phyloP scores from a whole-genome alignment of 2,888 invertebrate genomes.

The Harmothoe impar region DNA sequence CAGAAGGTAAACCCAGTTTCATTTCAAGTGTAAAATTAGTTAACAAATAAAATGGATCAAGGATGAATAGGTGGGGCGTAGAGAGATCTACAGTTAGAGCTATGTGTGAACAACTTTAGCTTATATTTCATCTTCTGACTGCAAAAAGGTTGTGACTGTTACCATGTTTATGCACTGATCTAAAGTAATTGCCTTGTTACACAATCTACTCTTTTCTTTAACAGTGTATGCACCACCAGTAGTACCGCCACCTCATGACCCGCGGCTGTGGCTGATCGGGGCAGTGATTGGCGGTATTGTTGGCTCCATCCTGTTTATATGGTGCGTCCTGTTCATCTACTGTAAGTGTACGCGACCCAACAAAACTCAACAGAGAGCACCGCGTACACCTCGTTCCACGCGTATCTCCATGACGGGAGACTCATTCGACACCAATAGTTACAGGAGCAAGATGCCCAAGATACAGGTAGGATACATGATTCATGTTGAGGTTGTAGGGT shows the following conservation, averaged over 20 bases:
- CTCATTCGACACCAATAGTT: constrained; percentile 46
- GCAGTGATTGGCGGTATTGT: constrained; percentile 76
- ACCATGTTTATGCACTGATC: too few species aligned
- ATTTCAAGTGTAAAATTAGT: too few species aligned
- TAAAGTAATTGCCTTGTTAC: too few species aligned
- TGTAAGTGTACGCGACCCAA: constrained; percentile 72
- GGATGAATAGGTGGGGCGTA: too few species aligned
- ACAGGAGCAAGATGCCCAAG: constrained; percentile 56
- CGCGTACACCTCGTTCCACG: constrained; percentile 42
- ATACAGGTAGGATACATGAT: constrained; percentile 43
- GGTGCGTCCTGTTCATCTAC: constrained; percentile 73
- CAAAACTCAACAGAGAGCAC: constrained; percentile 21
- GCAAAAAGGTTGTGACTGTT: too few species aligned
- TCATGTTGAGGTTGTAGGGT: background rate
- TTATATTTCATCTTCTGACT: too few species aligned
- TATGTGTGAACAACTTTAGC: too few species aligned
- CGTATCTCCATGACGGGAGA: constrained; percentile 60
- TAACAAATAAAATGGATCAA: too few species aligned
- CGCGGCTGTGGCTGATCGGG: constrained; percentile 77
- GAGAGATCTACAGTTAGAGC: too few species aligned
- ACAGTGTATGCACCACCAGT: constrained; percentile 64
- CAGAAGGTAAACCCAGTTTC: constrained; percentile 71
- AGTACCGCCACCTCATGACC: constrained; percentile 61
- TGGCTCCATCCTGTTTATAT: constrained; percentile 71
- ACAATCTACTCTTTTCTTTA: constrained; percentile 18